phyloP scores from a whole-genome alignment of 2,797 vertebrate species.

The Coreius guichenoti region DNA sequence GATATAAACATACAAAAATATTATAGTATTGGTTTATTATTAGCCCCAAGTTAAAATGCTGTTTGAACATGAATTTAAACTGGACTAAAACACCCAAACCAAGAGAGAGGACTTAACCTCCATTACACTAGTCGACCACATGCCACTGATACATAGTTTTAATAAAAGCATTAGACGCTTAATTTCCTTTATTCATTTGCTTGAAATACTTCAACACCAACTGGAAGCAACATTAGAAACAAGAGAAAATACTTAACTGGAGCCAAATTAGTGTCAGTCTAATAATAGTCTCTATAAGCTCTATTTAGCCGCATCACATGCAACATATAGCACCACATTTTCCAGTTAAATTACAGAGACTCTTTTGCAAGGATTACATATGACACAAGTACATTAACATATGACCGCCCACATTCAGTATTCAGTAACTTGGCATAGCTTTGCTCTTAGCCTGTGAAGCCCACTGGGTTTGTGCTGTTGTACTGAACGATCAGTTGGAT shows the following conservation, averaged over 20 bases:
- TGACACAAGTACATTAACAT: background rate
- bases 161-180: background rate
- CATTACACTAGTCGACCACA: background rate
- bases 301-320: background rate
- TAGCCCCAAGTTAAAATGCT: background rate
- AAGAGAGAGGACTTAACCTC: background rate
- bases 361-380: background rate
- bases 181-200: background rate
- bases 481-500: conserved; percentile 9
- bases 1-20: background rate
- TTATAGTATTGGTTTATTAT: background rate
- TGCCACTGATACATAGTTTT: background rate
- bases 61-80: background rate
- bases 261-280: conserved; percentile 1
- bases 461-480: background rate
- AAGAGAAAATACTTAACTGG: background rate
- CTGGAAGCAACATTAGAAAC: background rate
- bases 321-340: background rate
- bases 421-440: conserved; percentile 13
- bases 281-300: background rate
- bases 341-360: background rate
- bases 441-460: background rate
- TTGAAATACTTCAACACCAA: background rate
- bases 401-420: background rate
- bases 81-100: background rate